Base-by-base conservation (phyloP, 2,113 vertebrate genomes). In the Jacana jacana region DNA sequence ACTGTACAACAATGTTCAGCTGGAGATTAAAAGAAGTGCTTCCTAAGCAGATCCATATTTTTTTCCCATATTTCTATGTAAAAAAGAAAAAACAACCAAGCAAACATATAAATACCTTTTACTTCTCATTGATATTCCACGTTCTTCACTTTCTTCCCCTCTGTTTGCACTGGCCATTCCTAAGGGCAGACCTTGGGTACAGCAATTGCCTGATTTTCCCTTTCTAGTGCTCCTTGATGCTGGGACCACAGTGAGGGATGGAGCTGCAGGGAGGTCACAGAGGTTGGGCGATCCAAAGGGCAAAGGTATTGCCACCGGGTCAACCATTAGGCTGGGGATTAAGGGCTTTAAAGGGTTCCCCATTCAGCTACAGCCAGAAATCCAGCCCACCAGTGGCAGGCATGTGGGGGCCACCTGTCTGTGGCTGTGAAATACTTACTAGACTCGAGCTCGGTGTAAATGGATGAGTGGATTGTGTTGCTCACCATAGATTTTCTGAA, bases 401-500 rank as follows among this genome's bases (percentile, higher is more conserved):
- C 28, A 60, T 19, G 1, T 44, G 12, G 40, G 55, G 16, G 30
- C 24, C 44, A 37, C 33, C 63, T 40, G 25, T 48, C 37, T 35
- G n/a, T 13, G 37, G 31, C 44, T 64, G 51, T 48, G 60, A 64
- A 87, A 48, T 1, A 60, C 19, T 39, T 24, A 11, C 31, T 44
- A n/a, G 65, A 31, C 55, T 55, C 2, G 4, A 60, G 39, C 28
- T 49, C 28, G 37, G 17, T 46, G 27, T 51, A 84, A 79, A 68
- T 0, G 72, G 52, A 75, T 16, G 37, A 88, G 35, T 6, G 52
- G 52, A 46, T 4, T 65, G 44, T 5, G 46, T 22, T 86, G 95
- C 98, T 96, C 91, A 99, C 99, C 99, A 28, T 99, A 99, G 95
- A 99, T 99, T 91, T 99, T 99, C 98, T 99, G 99, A 60, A 99